Conservation (phyloP, 2,888 invertebrate genomes). For the Melanophora roralis region DNA sequence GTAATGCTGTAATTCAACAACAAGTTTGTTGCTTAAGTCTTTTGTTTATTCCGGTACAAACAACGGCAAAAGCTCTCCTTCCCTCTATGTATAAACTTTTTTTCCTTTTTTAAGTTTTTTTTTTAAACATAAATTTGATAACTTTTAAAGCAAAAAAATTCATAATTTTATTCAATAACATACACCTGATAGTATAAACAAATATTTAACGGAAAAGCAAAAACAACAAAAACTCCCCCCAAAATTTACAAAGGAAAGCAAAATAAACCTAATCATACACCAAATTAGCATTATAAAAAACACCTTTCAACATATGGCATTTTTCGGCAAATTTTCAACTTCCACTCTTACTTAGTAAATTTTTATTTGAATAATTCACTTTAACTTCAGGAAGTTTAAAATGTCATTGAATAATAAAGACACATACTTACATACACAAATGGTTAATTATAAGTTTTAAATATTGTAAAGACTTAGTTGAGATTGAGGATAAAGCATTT, state of each 20-base stretch:
- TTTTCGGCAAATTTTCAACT: background rate
- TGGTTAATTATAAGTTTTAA: background rate
- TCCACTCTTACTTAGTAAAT: background rate
- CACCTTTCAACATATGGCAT: too few species aligned
- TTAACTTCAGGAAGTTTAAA: conserved; percentile 54
- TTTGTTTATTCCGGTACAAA: conserved; percentile 46
- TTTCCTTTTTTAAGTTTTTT: background rate
- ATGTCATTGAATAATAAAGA: conserved; percentile 33
- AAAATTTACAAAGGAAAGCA: background rate
- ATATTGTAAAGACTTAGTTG: background rate
- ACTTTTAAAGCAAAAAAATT: conserved; percentile 25
- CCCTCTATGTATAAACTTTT: background rate
- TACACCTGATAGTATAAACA: conserved; percentile 49
- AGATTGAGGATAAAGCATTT: background rate
- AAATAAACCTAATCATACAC: background rate
- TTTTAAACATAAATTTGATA: conserved; percentile 28
- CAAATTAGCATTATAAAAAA: too few species aligned
- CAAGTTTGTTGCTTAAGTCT: conserved; percentile 53
- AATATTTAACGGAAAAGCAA: background rate
- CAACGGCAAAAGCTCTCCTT: background rate
- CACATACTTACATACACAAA: background rate
- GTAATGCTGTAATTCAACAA: conserved; percentile 32
- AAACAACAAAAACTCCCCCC: conserved; percentile 17
- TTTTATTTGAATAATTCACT: conserved; percentile 17
- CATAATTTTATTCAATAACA: conserved; percentile 37